Evolutionary conservation across 1,140 invertebrate genomes (phyloP).

Genomic region (Meteorus sp.): DNA sequence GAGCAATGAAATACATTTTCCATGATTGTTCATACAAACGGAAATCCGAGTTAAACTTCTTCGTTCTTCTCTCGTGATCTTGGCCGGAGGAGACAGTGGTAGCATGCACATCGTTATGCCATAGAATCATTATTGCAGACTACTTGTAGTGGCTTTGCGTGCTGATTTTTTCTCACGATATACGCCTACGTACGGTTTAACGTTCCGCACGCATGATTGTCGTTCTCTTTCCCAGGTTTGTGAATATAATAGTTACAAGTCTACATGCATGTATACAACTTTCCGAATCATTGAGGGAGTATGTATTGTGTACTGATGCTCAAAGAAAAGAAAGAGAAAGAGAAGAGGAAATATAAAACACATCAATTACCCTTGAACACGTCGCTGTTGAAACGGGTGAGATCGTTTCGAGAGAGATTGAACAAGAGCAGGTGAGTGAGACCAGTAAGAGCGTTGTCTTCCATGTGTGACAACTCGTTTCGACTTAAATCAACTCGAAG

Average conservation of each 20-base stretch:
- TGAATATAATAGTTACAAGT: too few species aligned
- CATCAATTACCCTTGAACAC: slow-evolving; percentile 69
- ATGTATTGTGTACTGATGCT: neutral
- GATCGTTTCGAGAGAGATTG: slow-evolving; percentile 73
- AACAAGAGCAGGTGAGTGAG: slow-evolving; percentile 69
- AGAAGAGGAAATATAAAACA: neutral
- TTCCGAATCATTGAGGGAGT: neutral
- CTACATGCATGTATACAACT: neutral
- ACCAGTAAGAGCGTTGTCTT: slow-evolving; percentile 72
- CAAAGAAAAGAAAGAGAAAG: neutral
- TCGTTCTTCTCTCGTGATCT: slow-evolving; percentile 10
- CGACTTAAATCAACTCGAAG: slow-evolving; percentile 74
- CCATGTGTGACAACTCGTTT: slow-evolving; percentile 74
- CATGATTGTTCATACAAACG: too few species aligned
- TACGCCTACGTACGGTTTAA: neutral
- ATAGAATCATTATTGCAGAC: neutral
- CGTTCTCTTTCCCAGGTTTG: slow-evolving; percentile 19
- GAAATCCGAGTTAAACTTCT: too few species aligned
- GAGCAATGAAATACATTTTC: too few species aligned
- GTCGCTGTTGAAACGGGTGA: slow-evolving; percentile 78
- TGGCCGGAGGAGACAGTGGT: too few species aligned
- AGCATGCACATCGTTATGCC: neutral
- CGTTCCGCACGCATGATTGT: slow-evolving; percentile 1
- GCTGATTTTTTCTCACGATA: slow-evolving; percentile 23
- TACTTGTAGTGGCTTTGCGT: neutral